phyloP scores from a whole-genome alignment of 2,888 invertebrate genomes.

The Fabriciana adippe region DNA sequence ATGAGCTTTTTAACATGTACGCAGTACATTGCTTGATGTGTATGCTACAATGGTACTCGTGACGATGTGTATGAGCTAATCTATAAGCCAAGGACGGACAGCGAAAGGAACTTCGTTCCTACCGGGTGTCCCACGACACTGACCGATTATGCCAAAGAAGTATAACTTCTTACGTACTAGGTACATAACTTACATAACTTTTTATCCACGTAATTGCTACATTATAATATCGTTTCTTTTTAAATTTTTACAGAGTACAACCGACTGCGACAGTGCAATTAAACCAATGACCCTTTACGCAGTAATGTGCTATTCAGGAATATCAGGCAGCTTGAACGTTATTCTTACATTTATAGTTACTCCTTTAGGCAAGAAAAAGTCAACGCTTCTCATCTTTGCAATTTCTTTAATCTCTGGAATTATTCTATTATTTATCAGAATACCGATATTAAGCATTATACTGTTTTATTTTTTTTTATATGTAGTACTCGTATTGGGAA shows the following conservation, averaged over 20 bases:
- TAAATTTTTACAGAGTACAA: conserved; percentile 43
- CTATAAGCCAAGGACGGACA: no score
- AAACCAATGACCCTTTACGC: conserved; percentile 62
- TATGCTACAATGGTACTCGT: no score
- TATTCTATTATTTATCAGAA: conserved; percentile 54
- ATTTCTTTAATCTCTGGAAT: conserved; percentile 53
- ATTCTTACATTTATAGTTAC: conserved; percentile 60
- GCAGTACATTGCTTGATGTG: no score
- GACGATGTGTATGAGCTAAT: no score
- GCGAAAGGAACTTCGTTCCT: no score
- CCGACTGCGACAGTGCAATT: conserved; percentile 58
- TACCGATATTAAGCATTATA: conserved; percentile 60
- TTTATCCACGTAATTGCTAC: not conserved
- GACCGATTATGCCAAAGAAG: no score
- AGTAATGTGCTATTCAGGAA: conserved; percentile 64
- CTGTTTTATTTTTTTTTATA: conserved; percentile 65
- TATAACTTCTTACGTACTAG: no score
- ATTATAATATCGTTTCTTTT: not conserved
- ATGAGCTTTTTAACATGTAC: no score
- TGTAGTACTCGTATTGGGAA: conserved; percentile 63
- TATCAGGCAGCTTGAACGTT: conserved; percentile 51
- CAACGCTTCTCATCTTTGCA: conserved; percentile 56
- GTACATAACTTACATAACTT: no score
- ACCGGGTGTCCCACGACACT: no score
- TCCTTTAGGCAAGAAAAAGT: conserved; percentile 57